Conservation (phyloP, 2,113 vertebrate species). For the Panurus biarmicus region DNA sequence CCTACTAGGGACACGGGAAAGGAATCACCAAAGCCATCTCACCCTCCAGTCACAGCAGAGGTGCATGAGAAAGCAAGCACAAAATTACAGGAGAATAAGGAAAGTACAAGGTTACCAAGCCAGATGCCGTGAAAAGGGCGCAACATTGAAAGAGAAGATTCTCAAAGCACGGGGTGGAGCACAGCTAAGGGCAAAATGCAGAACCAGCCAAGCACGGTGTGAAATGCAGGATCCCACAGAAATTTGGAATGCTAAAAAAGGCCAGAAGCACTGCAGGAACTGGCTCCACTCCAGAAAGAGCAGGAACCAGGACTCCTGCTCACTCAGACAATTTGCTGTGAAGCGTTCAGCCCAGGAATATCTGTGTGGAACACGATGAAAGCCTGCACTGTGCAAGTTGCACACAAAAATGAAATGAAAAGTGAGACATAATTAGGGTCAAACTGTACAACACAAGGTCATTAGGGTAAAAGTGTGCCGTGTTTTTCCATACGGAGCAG, state of each 20-base stretch:
- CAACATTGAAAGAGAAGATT: neutral
- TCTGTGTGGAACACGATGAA: neutral
- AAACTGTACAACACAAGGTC: neutral
- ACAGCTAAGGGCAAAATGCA: neutral
- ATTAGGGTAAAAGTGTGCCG: neutral
- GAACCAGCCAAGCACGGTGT: neutral
- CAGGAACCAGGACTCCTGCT: neutral
- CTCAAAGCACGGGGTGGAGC: neutral
- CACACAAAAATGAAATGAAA: neutral
- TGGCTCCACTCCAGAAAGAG: neutral
- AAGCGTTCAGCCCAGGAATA: neutral
- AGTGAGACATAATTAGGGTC: neutral
- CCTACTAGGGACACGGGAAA: neutral
- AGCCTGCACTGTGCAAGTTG: neutral
- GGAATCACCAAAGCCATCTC: neutral
- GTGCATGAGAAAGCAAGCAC: neutral
- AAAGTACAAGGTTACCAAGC: neutral
- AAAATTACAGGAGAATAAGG: neutral
- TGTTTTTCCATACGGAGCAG: neutral
- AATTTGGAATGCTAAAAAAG: neutral
- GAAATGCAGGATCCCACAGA: neutral
- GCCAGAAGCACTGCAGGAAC: neutral
- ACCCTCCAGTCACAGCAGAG: neutral
- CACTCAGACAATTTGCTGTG: neutral
- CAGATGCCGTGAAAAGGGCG: neutral